phyloP scores from a whole-genome alignment of 2,113 vertebrate genomes.

The Podocnemis expansa region DNA sequence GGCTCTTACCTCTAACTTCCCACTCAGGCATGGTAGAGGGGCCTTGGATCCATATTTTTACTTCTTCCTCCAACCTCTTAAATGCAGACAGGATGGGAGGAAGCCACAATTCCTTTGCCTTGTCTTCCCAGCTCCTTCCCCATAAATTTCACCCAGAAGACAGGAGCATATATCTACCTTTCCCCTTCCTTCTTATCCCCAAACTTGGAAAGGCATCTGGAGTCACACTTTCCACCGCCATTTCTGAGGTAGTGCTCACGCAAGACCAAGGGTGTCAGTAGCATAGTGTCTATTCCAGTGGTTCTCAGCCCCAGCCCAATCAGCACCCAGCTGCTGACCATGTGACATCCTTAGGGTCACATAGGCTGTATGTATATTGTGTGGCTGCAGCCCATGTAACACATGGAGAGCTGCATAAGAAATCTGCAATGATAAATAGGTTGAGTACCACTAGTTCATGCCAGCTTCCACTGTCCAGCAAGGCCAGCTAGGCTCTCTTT shows the following conservation, averaged over 20 bases:
- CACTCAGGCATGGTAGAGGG: background rate
- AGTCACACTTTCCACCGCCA: background rate
- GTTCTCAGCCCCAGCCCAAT: too few relatives aligned
- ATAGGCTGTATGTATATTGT: too few relatives aligned
- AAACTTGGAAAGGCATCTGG: background rate
- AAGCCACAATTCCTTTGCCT: background rate
- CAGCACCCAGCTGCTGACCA: too few relatives aligned
- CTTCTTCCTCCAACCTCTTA: background rate
- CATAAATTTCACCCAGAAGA: background rate
- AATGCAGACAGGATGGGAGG: background rate
- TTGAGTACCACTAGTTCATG: too few relatives aligned
- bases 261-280: background rate
- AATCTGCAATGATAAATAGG: too few relatives aligned
- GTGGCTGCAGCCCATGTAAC: too few relatives aligned
- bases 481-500: background rate
- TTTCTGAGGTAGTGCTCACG: background rate
- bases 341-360: too few relatives aligned
- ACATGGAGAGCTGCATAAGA: too few relatives aligned
- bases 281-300: background rate
- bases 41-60: background rate
- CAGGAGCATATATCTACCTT: background rate
- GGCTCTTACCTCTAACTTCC: background rate
- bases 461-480: too few relatives aligned
- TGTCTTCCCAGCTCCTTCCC: background rate
- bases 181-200: too few relatives aligned